Evolutionary conservation across 2,888 invertebrate genomes (phyloP), one percentile per base, ranked within the genome.

Genomic region (Lepas anatifera): DNA sequence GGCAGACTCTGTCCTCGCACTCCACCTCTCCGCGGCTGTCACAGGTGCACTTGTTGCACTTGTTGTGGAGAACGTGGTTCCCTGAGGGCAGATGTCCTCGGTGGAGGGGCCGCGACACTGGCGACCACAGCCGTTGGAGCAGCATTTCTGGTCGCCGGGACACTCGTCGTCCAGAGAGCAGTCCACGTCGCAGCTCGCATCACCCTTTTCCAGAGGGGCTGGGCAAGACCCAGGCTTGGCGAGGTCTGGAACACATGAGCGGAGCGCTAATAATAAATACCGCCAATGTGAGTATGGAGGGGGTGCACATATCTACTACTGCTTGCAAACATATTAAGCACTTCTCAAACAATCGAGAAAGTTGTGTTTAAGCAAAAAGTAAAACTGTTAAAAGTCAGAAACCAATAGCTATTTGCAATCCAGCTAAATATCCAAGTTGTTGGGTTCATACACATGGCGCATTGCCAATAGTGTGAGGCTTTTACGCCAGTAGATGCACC

Each of bases 31-130:
- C 58, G 39, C 27, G 4, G 2, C n/a, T 25, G 27, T n/a, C 39
- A 7, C 66, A 66, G 16, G 66, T 66, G 39, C 66, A 66, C 66
- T 27, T 37, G 66, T 66, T 66, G 66, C 66, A 66, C 13, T 41
- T 37, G 66, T 66, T 66, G 66, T 66, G n/a, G n/a, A 41, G 66
- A 66, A 66, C 7, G 66, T 66, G 66, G 41, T 41, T 37, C 66
- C 66, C n/a, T 37, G 13, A 3, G 66, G 39, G 18, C 66, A 66
- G 39, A 41, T n/a, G 25, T 10, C 6, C 25, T 41, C 39, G 13
- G 16, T n/a, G 2, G 66, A 66, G 4, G 66, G 39, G 11, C 3
- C 25, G 13, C 25, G 18, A 18, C 66, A 66, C 39, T 13, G 6
- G 39, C 66, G n/a, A 25, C 66, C 66, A 27, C 66, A 66, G 41